Base-by-base conservation (phyloP, 2,113 vertebrate species). In the Equus przewalskii region DNA sequence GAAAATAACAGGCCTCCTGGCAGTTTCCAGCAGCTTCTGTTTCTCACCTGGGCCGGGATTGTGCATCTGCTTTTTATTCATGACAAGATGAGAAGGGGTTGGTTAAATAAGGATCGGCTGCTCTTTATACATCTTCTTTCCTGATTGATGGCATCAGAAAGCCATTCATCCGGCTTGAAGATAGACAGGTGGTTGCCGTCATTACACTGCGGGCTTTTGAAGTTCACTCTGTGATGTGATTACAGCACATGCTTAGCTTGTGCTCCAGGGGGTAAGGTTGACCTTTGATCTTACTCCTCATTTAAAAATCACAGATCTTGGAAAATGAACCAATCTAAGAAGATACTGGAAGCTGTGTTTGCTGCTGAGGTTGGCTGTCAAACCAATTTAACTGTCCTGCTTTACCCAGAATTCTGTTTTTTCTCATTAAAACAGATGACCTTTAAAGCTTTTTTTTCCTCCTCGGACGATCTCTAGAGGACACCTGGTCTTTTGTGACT, bases 301-400 rank as follows among this genome's bases (percentile, higher is more conserved):
- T 92, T 95, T 96, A 92, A 79, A 93, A 96, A 41, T 94, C 89
- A 95, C 44, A 98, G 92, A 84, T 88, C 87, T 60, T 87, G 46
- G 87, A 78, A 98, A 94, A 95, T 60, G 91, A 94, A 58, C 56
- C 90, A 80, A 46, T 86, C 51, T 58, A 51, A 65, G 67, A 97
- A 95, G 73, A 65, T 41, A 26, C 62, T 82, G 44, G 62, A 92
- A 97, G 92, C 92, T 60, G 36, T 44, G 3, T 62, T 46, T 76
- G 82, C 82, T 85, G 87, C 86, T n/a, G 44, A 93, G 41, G 41
- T 92, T 94, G 33, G 13, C 87, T 80, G 62, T 72, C 83, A 80
- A 90, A 36, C 64, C 89, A 78, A 64, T 84, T 73, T 87, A 70
- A 76, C 51, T 92, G n/a, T 15, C 46, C 46, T 24, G 30, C 11